A percentile compares a stretch with the other conserved stretches of the same genome.
phyloP scores from a whole-genome alignment of 2,888 invertebrate species.

The Pharmacophagus antenor region DNA sequence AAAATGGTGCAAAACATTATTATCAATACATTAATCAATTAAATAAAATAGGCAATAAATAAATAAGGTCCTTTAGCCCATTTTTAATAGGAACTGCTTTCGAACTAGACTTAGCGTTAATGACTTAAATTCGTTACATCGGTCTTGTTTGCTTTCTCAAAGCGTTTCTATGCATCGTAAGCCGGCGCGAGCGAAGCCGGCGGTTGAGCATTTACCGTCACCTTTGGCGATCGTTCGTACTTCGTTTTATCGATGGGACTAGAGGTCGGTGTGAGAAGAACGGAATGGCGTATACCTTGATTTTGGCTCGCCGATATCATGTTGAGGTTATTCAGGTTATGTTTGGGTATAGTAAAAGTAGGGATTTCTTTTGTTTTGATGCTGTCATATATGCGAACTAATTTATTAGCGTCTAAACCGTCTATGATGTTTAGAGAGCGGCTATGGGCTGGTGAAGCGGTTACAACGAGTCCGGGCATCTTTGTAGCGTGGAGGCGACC shows the following conservation, averaged over 20 bases:
- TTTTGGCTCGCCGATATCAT: conserved; percentile 48
- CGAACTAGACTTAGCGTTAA: conserved; percentile 49
- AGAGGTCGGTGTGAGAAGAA: conserved; percentile 72
- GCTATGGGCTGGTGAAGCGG: conserved; percentile 60
- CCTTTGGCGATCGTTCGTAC: conserved; percentile 56
- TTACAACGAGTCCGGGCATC: conserved; percentile 64
- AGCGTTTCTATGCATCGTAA: conserved; percentile 41
- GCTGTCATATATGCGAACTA: conserved; percentile 70
- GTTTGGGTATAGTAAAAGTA: conserved; percentile 68
- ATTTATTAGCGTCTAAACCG: conserved; percentile 57
- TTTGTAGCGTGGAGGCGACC: conserved; percentile 40
- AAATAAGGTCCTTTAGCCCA: conserved; percentile 39
- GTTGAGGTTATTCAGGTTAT: conserved; percentile 55
- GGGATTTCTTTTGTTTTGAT: conserved; percentile 63
- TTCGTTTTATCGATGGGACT: conserved; percentile 56
- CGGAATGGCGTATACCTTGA: conserved; percentile 46
- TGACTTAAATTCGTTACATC: conserved; percentile 61
- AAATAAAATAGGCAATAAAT: background rate
- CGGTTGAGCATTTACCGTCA: conserved; percentile 49
- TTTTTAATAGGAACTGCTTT: conserved; percentile 63
- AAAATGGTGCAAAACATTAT: background rate
- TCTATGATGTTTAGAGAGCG: conserved; percentile 50
- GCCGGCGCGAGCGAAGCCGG: conserved; percentile 40
- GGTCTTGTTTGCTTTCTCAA: conserved; percentile 35
- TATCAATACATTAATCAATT: background rate